phyloP scores from a whole-genome alignment of 1,140 invertebrate species.

The Drosophila willistoni region DNA sequence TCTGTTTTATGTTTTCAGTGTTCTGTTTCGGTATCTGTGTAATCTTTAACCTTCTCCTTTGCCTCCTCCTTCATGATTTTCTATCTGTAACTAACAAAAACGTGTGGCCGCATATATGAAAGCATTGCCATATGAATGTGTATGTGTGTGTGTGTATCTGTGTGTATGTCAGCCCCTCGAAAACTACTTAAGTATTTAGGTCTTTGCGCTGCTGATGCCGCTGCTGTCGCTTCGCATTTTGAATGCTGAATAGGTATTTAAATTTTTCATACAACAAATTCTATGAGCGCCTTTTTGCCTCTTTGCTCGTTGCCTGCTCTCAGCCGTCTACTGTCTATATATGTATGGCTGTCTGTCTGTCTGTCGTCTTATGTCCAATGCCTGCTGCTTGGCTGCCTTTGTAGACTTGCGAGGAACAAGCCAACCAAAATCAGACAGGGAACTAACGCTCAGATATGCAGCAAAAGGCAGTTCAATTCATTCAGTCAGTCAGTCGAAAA shows the following conservation, averaged over 20 bases:
- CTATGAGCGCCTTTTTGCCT: slow-evolving; percentile 69
- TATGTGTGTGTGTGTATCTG: slow-evolving; percentile 25
- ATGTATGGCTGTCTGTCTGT: neutral
- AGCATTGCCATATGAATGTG: slow-evolving; percentile 54
- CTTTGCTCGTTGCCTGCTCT: slow-evolving; percentile 30
- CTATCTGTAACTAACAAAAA: slow-evolving; percentile 72
- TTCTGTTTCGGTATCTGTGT: slow-evolving; percentile 52
- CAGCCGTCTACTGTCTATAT: neutral
- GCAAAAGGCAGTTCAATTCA: slow-evolving; percentile 65
- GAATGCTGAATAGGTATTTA: slow-evolving; percentile 82
- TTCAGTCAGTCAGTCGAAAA: slow-evolving; percentile 50
- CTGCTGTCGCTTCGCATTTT: slow-evolving; percentile 72
- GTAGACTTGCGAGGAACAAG: slow-evolving; percentile 40
- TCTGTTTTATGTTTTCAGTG: slow-evolving; percentile 14
- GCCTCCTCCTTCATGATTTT: slow-evolving; percentile 24
- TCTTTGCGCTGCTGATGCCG: slow-evolving; percentile 54
- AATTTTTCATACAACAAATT: slow-evolving; percentile 82
- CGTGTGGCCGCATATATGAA: slow-evolving; percentile 74
- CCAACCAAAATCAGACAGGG: slow-evolving; percentile 22
- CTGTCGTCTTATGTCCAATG: neutral
- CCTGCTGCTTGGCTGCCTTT: slow-evolving; percentile 42
- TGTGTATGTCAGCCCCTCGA: slow-evolving; percentile 65
- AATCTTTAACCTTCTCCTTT: slow-evolving; percentile 54
- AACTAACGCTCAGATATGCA: slow-evolving; percentile 63
- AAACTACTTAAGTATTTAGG: slow-evolving; percentile 82